Base-by-base conservation (phyloP, 1,140 invertebrate species). In the Acromyrmex heyeri region DNA sequence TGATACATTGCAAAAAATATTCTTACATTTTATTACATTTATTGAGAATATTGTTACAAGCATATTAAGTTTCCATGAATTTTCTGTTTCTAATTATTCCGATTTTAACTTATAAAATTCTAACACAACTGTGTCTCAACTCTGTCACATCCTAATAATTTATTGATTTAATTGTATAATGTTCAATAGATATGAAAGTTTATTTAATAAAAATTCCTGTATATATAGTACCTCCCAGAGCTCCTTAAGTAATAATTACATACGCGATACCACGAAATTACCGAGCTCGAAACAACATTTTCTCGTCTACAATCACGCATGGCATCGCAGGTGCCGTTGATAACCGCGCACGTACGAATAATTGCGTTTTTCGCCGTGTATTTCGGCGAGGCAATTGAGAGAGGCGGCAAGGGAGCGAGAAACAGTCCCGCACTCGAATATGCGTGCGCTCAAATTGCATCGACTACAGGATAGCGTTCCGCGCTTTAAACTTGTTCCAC, bases 291-390 rank as follows among this genome's bases (percentile, higher is more conserved):
- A 83, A 61, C 79, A 73, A 61, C 59, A 48, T 83, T 83, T 75
- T 83, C 44, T 83, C 53, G 79, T 27, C 55, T 73, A 75, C 69
- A 61, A 73, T 83, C 79, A 75, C 55, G 55, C 55, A 44, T 48
- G 38, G 79, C 38, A 73, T 38, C 34, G 79, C 79, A 83, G 55
- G 69, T 75, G 79, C 69, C n/a, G 55, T 57, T 73, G 69, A 61
- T 83, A 83, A 83, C 79, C 24, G 79, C 18, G 79, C 69, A 57
- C 69, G 57, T 75, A 83, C 53, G 79, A 83, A 73, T 83, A 83
- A 83, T 83, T 75, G 69, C 79, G 69, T 83, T 83, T 83, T 83
- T 83, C 69, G 69, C 44, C 79, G n/a, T 83, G 79, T 83, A 83
- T 83, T 83, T 83, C 69, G 69, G 55, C 55, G 79, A 83, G 69